Percentiles rank a stretch among this genome's conserved stretches.
Conservation (phyloP, 1,140 invertebrate genomes). For the Drosophila orena region DNA sequence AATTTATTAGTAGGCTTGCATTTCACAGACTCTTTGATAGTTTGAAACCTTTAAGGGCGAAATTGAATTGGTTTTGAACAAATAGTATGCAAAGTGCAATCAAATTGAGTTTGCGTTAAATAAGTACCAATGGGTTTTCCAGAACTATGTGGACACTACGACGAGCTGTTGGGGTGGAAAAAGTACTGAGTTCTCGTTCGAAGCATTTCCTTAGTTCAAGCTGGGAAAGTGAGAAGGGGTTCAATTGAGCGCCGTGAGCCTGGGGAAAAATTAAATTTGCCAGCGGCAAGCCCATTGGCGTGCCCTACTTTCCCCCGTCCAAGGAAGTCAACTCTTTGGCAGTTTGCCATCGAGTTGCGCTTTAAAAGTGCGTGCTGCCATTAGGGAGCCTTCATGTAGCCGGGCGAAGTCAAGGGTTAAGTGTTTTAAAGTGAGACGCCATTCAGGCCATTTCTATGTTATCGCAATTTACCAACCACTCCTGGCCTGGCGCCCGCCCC, state of each 20-base stretch:
- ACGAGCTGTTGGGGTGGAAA: neutral
- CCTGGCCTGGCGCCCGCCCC: slow-evolving; percentile 27
- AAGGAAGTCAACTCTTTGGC: slow-evolving; percentile 59
- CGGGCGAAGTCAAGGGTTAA: slow-evolving; percentile 65
- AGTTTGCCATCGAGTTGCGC: slow-evolving; percentile 70
- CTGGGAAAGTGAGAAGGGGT: neutral
- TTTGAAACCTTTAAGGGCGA: neutral
- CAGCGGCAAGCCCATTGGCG: slow-evolving; percentile 47
- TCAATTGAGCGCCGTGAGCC: slow-evolving; percentile 1
- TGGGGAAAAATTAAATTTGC: slow-evolving; percentile 56
- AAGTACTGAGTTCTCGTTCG: neutral
- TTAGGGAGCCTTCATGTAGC: neutral
- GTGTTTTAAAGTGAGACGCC: slow-evolving; percentile 65
- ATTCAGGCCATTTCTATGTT: slow-evolving; percentile 66
- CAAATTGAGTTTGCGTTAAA: neutral
- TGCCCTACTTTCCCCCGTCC: slow-evolving; percentile 30
- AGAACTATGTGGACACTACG: neutral
- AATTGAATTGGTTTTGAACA: neutral
- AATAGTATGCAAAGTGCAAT: neutral
- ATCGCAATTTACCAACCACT: slow-evolving; percentile 77
- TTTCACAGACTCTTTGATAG: neutral
- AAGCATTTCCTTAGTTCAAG: neutral
- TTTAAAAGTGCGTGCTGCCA: slow-evolving; percentile 69
- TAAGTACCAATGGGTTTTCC: neutral
- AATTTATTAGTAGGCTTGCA: neutral